Conservation (phyloP, 2,113 vertebrate genomes). For the Sceloporus undulatus region DNA sequence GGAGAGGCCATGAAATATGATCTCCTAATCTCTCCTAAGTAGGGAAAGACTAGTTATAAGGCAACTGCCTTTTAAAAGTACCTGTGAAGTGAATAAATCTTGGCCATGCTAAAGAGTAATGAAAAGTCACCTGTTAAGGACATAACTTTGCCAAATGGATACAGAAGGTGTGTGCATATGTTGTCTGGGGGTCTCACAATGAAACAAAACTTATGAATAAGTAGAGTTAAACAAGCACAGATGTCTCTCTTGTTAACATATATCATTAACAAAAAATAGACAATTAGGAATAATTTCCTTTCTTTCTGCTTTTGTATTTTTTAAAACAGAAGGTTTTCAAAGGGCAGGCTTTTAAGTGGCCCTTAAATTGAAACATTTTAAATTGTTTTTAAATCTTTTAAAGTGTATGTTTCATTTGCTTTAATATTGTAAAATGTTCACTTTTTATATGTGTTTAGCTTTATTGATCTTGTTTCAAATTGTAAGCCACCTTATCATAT, state of each 20-base stretch:
- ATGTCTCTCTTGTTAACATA: conserved; percentile 20
- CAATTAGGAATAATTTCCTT: neutral
- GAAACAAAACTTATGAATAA: neutral
- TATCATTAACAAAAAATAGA: neutral
- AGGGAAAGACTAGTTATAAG: conserved; percentile 65
- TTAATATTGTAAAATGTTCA: too few species aligned
- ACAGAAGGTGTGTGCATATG: neutral
- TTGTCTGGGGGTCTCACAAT: rapidly evolving
- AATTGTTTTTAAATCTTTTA: too few species aligned
- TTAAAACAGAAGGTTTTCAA: too few species aligned
- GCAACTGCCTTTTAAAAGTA: conserved; percentile 65
- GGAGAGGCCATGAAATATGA: conserved; percentile 67
- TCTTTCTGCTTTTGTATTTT: neutral
- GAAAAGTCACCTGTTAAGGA: conserved; percentile 28
- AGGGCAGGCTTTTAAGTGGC: too few species aligned
- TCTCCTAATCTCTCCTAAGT: conserved; percentile 69
- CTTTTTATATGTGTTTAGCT: too few species aligned
- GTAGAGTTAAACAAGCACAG: conserved; percentile 35
- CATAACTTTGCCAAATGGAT: conserved; percentile 41
- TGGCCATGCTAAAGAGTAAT: conserved; percentile 47
- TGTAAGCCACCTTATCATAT: neutral
- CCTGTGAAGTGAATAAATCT: conserved; percentile 68
- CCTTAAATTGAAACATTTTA: too few species aligned
- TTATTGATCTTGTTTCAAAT: too few species aligned
- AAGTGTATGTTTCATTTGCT: too few species aligned